Base-by-base conservation (phyloP, 2,797 vertebrate genomes). In the Lycodopsis pacificus region DNA sequence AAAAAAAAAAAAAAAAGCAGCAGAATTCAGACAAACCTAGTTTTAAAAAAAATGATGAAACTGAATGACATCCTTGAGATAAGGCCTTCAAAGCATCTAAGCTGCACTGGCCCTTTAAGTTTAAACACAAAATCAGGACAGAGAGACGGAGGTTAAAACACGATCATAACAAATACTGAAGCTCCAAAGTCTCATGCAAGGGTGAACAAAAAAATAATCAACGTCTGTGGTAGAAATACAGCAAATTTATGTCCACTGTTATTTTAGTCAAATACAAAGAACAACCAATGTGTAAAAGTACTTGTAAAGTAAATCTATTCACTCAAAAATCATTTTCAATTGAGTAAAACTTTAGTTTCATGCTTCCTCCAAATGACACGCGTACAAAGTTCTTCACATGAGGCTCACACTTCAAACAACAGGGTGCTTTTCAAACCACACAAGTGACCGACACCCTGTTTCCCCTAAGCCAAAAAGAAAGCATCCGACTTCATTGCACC, bases 401-500 rank as follows among this genome's bases (percentile, higher is more conserved):
- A 66, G 75, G 58, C 76, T 83, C 71, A 59, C 68, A 71, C 68
- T 65, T 76, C 64, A 76, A 49, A 71, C 38, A 38, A 22, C 5
- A 19, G 73, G 81, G 81, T 88, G 83, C 57, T 77, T 77, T 74
- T 65, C 2, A 3, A 44, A 59, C 30, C 53, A 30, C 63, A 4
- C 0, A 11, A 30, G 57, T 22, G 65, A 49, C 74, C 7, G 13
- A 80, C 83, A 89, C 89, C 94, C 90, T 81, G 92, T 86, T 88
- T 86, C 85, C 87, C 87, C 85, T 79, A 49, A 69, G 40, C 86
- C 71, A 79, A 13, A 32, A 61, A 61, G 19, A 40, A 40, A 40
- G 36, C 59, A 17, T 86, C 82, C 64, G 72, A 89, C 91, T 93
- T 94, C 93, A 94, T 94, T 90, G 88, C 93, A 94, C 91, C 91